Conservation (phyloP, 2,888 invertebrate species). For the Drosophila lacicola region DNA sequence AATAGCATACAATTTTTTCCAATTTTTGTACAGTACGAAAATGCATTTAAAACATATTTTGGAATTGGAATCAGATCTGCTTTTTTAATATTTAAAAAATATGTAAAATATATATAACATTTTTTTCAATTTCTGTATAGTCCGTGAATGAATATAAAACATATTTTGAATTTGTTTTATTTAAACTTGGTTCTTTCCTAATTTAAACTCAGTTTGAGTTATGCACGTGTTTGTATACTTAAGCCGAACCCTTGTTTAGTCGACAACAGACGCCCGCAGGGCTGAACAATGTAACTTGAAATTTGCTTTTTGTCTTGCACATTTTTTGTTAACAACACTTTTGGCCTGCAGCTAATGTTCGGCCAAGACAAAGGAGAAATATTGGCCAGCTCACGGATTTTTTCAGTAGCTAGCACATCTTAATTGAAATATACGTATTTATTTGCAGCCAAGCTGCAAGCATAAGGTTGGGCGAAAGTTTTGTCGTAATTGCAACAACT, state of each 20-base stretch:
- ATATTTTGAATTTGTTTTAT: too few species aligned
- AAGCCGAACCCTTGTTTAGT: conserved; percentile 5
- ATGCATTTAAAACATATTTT: too few species aligned
- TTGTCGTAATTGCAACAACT: conserved; percentile 56
- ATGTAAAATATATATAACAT: too few species aligned
- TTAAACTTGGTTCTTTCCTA: too few species aligned
- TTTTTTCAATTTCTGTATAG: too few species aligned
- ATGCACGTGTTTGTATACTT: too few species aligned
- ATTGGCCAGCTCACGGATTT: conserved; percentile 16
- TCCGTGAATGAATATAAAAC: too few species aligned
- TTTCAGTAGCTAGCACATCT: conserved; percentile 20
- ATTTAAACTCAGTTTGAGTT: too few species aligned
- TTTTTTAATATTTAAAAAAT: too few species aligned
- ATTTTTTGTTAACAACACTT: conserved; percentile 13
- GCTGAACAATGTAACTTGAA: conserved; percentile 7
- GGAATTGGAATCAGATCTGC: too few species aligned
- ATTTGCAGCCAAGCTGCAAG: conserved; percentile 25
- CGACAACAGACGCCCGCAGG: conserved; percentile 20
- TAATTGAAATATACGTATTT: conserved; percentile 45
- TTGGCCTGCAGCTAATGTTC: conserved; percentile 36
- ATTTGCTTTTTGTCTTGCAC: conserved; percentile 20
- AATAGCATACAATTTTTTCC: too few species aligned
- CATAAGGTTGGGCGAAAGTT: conserved; percentile 50
- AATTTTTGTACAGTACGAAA: too few species aligned
- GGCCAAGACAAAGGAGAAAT: conserved; percentile 7